Conservation (phyloP, 2,113 vertebrate genomes). For the Psammodynastes pulverulentus region DNA sequence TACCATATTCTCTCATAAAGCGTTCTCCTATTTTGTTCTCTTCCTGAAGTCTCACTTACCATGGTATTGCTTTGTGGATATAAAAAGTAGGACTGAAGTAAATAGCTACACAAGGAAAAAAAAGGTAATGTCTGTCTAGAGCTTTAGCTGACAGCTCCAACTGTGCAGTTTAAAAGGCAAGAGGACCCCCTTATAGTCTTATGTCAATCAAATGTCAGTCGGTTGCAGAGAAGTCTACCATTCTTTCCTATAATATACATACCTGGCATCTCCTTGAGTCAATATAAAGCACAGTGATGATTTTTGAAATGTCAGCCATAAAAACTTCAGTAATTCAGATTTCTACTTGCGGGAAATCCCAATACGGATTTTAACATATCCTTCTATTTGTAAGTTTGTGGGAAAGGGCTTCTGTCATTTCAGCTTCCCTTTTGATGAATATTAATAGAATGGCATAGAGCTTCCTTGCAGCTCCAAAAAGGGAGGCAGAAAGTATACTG, state of each 20-base stretch:
- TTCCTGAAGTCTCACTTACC: neutral
- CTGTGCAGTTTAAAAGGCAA: slow-evolving; percentile 14
- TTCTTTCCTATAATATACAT: neutral
- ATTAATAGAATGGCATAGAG: neutral
- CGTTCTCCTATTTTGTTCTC: neutral
- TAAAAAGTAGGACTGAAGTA: neutral
- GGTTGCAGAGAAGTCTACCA: slow-evolving; percentile 24
- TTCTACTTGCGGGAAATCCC: neutral
- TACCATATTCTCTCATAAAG: neutral
- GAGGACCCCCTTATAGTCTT: slow-evolving; percentile 25
- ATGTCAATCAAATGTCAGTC: slow-evolving; percentile 25
- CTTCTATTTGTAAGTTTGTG: neutral
- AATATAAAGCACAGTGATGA: neutral
- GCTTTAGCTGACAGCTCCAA: slow-evolving; percentile 23
- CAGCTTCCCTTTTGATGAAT: neutral
- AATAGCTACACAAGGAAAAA: slow-evolving; percentile 3
- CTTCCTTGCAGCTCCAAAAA: neutral
- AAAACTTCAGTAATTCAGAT: slow-evolving; percentile 5
- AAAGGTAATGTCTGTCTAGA: neutral
- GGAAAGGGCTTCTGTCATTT: neutral
- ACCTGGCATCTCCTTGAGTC: neutral
- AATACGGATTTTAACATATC: neutral
- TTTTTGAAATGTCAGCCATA: slow-evolving; percentile 8
- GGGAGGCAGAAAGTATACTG: neutral
- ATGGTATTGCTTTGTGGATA: neutral